Percentiles rank a stretch among this genome's conserved stretches.
Evolutionary conservation across 2,888 invertebrate species (phyloP).

Genomic region (Tetragnatha montana): DNA sequence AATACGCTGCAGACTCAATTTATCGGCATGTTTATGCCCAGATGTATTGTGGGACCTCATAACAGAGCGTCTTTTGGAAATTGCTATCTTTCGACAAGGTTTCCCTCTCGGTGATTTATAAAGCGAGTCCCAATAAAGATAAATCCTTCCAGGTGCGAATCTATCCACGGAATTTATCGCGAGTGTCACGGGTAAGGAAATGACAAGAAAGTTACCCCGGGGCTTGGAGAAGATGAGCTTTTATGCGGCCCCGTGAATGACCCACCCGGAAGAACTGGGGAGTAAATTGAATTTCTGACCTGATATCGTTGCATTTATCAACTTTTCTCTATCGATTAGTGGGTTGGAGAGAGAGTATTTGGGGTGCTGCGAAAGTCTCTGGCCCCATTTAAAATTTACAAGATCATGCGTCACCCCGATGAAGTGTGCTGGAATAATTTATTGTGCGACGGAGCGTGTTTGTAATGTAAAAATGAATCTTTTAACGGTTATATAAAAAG

Average conservation of each 20-base stretch:
- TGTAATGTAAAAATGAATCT: too few relatives aligned
- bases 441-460: too few relatives aligned
- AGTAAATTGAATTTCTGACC: slow-evolving; percentile 44
- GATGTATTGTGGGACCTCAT: background rate
- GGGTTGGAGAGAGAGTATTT: too few relatives aligned
- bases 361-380: too few relatives aligned
- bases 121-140: slow-evolving; percentile 25
- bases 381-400: too few relatives aligned
- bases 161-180: slow-evolving; percentile 41
- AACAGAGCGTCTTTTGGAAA: slow-evolving; percentile 29
- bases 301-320: background rate
- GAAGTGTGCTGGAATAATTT: too few relatives aligned
- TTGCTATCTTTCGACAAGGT: slow-evolving; percentile 38
- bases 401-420: too few relatives aligned
- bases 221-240: slow-evolving; percentile 27
- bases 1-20: background rate
- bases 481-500: too few relatives aligned
- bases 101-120: slow-evolving; percentile 49
- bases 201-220: slow-evolving; percentile 29
- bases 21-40: slow-evolving; percentile 20
- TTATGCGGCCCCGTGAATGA: slow-evolving; percentile 43
- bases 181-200: background rate
- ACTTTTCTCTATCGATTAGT: background rate
- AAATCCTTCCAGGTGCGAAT: slow-evolving; percentile 53
- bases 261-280: slow-evolving; percentile 1